Evolutionary conservation across 2,888 invertebrate genomes (phyloP).

Genomic region (Scrobipalpa costella): DNA sequence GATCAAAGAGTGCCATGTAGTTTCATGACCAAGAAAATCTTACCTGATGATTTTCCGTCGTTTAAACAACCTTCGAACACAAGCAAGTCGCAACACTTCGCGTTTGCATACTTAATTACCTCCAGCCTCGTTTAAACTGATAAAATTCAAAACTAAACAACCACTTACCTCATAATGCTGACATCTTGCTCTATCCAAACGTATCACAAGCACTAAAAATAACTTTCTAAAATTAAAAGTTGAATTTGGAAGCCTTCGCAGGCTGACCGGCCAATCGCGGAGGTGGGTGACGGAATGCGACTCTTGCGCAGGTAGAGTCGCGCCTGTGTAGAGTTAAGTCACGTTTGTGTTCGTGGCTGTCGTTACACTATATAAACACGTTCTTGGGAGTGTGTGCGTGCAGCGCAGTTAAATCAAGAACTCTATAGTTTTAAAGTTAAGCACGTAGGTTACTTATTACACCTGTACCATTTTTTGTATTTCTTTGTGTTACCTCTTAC

Average conservation of each 20-base stretch:
- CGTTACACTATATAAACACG: constrained; percentile 24
- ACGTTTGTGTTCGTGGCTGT: constrained; percentile 26
- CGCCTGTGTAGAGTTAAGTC: constrained; percentile 43
- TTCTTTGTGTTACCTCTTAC: not conserved
- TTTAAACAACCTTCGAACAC: not conserved
- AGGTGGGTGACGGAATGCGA: constrained; percentile 75
- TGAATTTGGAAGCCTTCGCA: constrained; percentile 62
- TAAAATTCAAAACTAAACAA: not conserved
- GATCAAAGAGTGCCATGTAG: not conserved
- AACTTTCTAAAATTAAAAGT: constrained; percentile 69
- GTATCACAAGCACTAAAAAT: constrained; percentile 47
- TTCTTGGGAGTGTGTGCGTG: not conserved
- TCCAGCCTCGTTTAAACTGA: not conserved
- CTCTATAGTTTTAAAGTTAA: constrained; percentile 7
- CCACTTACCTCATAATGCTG: constrained; percentile 41
- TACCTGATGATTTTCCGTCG: constrained; percentile 32
- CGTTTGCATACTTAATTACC: constrained; percentile 1
- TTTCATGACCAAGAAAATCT: constrained; percentile 27
- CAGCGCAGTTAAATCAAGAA: constrained; percentile 11
- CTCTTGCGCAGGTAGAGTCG: constrained; percentile 74
- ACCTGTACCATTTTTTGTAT: not conserved
- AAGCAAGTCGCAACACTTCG: not conserved
- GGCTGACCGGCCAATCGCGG: constrained; percentile 68
- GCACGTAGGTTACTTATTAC: constrained; percentile 12
- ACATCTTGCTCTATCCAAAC: constrained; percentile 42